These are phyloP conservation scores for Procambarus virginalis DNA, from an alignment of 1,140 invertebrate genomes.

Conservation along the genomic window DNA sequence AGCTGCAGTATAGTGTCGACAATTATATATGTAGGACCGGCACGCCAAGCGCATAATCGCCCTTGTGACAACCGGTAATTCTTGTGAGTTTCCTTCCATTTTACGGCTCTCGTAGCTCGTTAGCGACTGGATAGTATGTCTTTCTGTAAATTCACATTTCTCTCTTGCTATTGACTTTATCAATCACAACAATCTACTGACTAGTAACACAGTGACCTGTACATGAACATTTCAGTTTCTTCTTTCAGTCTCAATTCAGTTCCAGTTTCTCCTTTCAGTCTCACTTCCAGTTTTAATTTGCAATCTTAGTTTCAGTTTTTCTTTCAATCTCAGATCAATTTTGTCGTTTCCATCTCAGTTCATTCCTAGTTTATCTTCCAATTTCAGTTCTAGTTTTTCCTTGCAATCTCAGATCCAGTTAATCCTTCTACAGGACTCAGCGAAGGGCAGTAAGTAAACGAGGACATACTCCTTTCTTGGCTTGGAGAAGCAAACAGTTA, in stretches of 20 bases:
- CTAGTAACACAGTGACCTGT: too few relatives aligned
- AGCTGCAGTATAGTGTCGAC: conserved; percentile 63
- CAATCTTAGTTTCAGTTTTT: too few relatives aligned
- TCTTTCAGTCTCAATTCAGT: too few relatives aligned
- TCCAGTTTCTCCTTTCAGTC: too few relatives aligned
- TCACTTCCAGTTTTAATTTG: too few relatives aligned
- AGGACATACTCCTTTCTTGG: background rate
- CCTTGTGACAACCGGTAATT: background rate
- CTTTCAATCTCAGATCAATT: too few relatives aligned
- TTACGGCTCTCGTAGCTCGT: background rate
- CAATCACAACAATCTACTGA: background rate
- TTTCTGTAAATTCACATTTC: background rate
- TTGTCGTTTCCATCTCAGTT: too few relatives aligned
- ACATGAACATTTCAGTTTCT: too few relatives aligned
- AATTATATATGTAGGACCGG: conserved; percentile 61
- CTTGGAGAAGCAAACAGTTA: conserved; percentile 4
- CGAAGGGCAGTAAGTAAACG: background rate
- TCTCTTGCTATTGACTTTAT: background rate
- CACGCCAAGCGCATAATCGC: conserved; percentile 49
- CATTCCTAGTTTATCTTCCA: too few relatives aligned
- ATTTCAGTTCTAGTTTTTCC: too few relatives aligned
- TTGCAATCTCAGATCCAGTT: too few relatives aligned
- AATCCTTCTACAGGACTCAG: background rate
- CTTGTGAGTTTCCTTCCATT: background rate
- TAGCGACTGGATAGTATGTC: background rate